Evolutionary conservation across 2,797 vertebrate species (phyloP).

Genomic region (Tympanoctomys barrerae): DNA sequence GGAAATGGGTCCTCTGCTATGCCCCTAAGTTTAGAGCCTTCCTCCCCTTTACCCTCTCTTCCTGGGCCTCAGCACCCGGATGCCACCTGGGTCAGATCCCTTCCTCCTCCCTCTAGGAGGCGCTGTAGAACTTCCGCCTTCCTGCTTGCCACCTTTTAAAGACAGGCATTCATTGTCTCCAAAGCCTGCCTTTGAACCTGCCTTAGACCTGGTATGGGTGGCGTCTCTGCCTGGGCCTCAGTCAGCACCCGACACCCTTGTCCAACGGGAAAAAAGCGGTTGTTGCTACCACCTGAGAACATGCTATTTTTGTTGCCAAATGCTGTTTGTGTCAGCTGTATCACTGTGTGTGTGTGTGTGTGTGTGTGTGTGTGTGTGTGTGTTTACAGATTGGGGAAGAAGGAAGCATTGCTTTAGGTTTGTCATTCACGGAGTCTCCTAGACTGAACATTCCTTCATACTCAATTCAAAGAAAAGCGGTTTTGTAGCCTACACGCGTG

Average conservation of each 20-base stretch:
- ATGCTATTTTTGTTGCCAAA: background rate
- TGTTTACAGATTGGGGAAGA: background rate
- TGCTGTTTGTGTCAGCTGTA: background rate
- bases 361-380: background rate
- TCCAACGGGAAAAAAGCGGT: background rate
- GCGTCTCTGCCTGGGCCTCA: background rate
- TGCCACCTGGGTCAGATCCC: background rate
- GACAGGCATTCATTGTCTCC: background rate
- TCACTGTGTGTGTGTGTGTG: background rate
- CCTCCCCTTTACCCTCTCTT: background rate
- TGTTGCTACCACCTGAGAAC: background rate
- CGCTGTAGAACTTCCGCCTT: background rate
- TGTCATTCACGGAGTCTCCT: conserved; percentile 6
- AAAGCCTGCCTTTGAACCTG: background rate
- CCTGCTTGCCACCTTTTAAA: background rate
- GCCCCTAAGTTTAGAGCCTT: background rate
- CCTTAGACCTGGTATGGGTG: background rate
- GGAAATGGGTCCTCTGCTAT: background rate
- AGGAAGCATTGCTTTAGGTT: background rate
- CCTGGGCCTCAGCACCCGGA: background rate
- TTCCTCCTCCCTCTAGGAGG: background rate
- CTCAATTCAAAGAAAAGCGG: conserved; percentile 7
- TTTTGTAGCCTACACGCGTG: background rate
- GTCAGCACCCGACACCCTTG: background rate
- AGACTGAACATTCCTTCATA: background rate